Base-by-base conservation (phyloP, 2,113 vertebrate genomes). In the Butastur rufipennis region DNA sequence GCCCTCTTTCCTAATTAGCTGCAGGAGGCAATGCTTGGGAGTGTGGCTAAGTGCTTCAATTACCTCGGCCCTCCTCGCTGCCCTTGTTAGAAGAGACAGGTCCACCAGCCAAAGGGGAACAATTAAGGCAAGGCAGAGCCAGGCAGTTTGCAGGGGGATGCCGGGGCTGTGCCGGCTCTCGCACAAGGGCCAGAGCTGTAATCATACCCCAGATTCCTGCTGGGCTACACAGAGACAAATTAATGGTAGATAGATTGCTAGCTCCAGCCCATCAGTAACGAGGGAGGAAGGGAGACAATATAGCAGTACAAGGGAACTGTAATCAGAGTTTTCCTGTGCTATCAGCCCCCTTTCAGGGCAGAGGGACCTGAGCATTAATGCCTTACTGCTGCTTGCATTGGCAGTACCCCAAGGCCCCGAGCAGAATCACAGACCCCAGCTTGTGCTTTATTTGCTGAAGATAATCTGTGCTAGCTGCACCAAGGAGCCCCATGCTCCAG, bases 1-100 rank as follows among this genome's bases (percentile, higher is more conserved):
- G 97, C 90, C 97, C 95, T 96, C 63, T 87, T 97, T 96, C 93
- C 98, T 98, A 98, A 98, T 98, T 98, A 98, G 96, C 97, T 95
- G 95, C 93, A 95, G 95, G 95, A 96, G 95, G 94, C 95, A 78
- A 86, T 85, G 91, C 97, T 94, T 72, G 94, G 91, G 96, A 94
- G 88, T 61, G 95, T 95, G 95, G 96, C 94, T 94, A 97, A 98
- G 95, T 81, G 74, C 92, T 95, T 94, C 97, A 96, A 96, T 97
- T 98, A 97, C 96, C 90, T 78, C 95, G 34, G 92, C 95, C 93
- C 92, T 97, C 94, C 90, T 78, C 56, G 2, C 96, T 86, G 83
- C 87, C 94, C 97, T 97, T 83, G 97, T 98, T 97, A 97, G 96
- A 91, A 68, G 58, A 97, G 96, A 97, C 97, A 97, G 91, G 96